Evolutionary conservation across 37 sponge, comb jelly and placozoan genomes (phyloP).

Genomic region (Bolinopsis microptera): DNA sequence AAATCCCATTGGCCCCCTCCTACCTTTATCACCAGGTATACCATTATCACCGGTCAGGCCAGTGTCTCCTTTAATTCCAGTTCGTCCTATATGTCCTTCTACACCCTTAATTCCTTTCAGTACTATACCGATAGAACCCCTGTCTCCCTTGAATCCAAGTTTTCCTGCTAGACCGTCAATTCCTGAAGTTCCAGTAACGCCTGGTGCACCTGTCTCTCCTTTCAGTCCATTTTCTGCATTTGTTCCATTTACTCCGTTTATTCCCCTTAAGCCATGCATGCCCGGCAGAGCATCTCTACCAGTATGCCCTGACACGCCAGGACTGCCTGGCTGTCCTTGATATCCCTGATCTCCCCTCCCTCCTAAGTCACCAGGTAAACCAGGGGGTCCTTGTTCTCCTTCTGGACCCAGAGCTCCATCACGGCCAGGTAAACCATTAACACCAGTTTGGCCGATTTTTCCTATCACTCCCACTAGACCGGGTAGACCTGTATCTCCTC

Average conservation of each 20-base stretch:
- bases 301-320: background rate
- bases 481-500: background rate
- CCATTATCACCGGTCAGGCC: background rate
- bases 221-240: background rate
- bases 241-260: slow-evolving; percentile 51
- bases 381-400: slow-evolving; percentile 24
- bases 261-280: background rate
- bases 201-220: slow-evolving; percentile 12
- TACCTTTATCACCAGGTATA: background rate
- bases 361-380: slow-evolving; percentile 43
- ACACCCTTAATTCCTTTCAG: slow-evolving; percentile 40
- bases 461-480: background rate
- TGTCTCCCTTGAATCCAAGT: background rate
- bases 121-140: background rate
- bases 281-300: background rate
- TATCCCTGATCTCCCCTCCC: slow-evolving; percentile 32
- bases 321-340: background rate
- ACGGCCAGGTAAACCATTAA: slow-evolving; percentile 21
- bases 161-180: background rate
- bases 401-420: background rate
- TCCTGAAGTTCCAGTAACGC: background rate
- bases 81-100: background rate
- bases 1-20: background rate
- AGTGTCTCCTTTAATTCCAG: background rate
- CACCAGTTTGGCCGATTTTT: background rate